Evolutionary conservation across 2,888 invertebrate species (phyloP).

Genomic region (Norana najaformis): DNA sequence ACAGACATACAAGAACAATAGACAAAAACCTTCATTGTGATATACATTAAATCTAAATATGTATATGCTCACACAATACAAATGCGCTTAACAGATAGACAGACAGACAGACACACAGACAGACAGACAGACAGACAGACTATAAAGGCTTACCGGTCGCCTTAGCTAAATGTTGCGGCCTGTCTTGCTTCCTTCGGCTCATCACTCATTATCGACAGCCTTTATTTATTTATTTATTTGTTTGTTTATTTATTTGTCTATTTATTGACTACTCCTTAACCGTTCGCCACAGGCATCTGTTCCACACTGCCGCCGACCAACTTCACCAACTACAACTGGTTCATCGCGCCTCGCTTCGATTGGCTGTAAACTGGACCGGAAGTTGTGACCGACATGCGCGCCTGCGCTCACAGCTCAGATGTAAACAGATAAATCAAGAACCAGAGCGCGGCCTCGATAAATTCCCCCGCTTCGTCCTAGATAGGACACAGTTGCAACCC

Average conservation of each 20-base stretch:
- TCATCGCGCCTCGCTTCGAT: background rate
- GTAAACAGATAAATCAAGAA: slow-evolving; percentile 24
- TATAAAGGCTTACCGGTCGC: background rate
- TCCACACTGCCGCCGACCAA: background rate
- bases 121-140: background rate
- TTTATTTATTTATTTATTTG: background rate
- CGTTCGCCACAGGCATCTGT: background rate
- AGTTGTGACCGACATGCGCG: slow-evolving; percentile 23
- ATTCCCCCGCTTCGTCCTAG: background rate
- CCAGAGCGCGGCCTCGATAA: background rate
- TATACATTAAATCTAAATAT: background rate
- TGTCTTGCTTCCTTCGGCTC: slow-evolving; percentile 16
- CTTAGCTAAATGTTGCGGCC: background rate
- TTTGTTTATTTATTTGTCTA: background rate
- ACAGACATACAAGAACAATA: background rate
- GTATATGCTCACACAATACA: background rate
- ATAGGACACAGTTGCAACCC: background rate
- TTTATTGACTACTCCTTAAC: background rate
- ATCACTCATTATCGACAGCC: background rate
- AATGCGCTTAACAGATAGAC: background rate
- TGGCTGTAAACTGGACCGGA: slow-evolving; percentile 20
- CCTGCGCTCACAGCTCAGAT: background rate
- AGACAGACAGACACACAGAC: background rate
- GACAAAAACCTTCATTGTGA: background rate
- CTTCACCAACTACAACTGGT: background rate